Evolutionary conservation across 1,140 invertebrate genomes (phyloP).

Genomic region (Pomacea maculata): DNA sequence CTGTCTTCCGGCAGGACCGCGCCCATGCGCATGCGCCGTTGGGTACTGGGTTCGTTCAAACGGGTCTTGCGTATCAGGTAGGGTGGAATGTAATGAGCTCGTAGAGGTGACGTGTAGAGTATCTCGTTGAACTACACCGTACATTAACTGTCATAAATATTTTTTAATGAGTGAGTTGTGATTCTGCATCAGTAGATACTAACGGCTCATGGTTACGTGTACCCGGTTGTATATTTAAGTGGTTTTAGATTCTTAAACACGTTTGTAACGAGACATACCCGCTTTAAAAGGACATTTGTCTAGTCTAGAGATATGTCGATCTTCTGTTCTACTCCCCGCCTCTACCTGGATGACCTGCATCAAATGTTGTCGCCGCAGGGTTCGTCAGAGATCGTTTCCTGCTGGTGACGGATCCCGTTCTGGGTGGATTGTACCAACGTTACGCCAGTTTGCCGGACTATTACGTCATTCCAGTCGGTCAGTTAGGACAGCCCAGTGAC

Average conservation of each 20-base stretch:
- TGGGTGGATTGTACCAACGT: constrained; percentile 10
- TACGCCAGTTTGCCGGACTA: constrained; percentile 1
- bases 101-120: too few species aligned
- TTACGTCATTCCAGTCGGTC: constrained; percentile 8
- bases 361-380: background rate
- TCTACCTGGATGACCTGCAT: background rate
- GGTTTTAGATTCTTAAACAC: background rate
- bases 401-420: constrained; percentile 1
- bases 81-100: too few species aligned
- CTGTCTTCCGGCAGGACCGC: background rate
- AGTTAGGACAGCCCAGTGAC: constrained; percentile 10
- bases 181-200: background rate
- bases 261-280: background rate
- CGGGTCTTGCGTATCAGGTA: constrained; percentile 11
- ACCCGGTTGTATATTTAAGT: background rate
- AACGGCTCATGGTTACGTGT: background rate
- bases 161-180: too few species aligned
- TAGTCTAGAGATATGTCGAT: background rate
- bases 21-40: background rate
- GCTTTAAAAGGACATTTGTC: background rate
- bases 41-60: constrained; percentile 6
- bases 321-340: background rate
- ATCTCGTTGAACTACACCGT: too few species aligned
- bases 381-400: constrained; percentile 3
- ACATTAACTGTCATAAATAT: too few species aligned